A percentile compares a stretch with the other conserved stretches of the same genome.
Conservation (phyloP, 2,888 invertebrate species). For the Trimorus sp. region DNA sequence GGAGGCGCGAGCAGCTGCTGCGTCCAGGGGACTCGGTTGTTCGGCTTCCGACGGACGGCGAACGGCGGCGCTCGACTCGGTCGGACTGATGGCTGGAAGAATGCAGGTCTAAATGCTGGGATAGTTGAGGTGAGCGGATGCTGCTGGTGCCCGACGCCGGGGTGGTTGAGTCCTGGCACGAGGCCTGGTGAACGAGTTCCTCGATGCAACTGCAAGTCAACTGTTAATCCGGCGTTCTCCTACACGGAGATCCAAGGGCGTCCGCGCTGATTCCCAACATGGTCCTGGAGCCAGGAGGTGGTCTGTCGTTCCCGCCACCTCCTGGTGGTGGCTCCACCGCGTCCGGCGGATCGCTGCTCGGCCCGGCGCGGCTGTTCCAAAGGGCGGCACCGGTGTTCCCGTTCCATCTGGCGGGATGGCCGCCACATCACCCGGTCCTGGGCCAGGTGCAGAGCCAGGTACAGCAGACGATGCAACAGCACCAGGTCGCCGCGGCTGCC, state of each 20-base stretch:
- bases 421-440: conserved; percentile 79
- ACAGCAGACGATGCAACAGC: conserved; percentile 79
- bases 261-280: conserved; percentile 80
- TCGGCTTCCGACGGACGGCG: conserved; percentile 47
- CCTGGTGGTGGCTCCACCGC: conserved; percentile 78
- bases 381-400: conserved; percentile 80
- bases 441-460: conserved; percentile 79
- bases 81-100: background rate
- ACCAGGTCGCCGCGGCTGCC: conserved; percentile 78
- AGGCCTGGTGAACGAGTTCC: conserved; percentile 24
- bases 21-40: background rate
- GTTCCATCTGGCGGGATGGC: conserved; percentile 80
- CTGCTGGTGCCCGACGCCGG: background rate
- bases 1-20: background rate
- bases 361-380: conserved; percentile 78
- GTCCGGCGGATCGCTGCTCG: conserved; percentile 75
- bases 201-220: conserved; percentile 29
- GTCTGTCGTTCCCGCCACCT: conserved; percentile 80
- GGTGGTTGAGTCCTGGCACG: conserved; percentile 28
- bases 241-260: conserved; percentile 40
- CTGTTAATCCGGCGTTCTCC: conserved; percentile 50
- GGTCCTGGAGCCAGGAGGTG: conserved; percentile 81
- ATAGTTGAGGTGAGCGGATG: background rate
- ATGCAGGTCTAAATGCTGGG: background rate
- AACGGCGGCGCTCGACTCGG: conserved; percentile 8